phyloP scores from a whole-genome alignment of 2,797 vertebrate species.

The Acropternis orthonyx region DNA sequence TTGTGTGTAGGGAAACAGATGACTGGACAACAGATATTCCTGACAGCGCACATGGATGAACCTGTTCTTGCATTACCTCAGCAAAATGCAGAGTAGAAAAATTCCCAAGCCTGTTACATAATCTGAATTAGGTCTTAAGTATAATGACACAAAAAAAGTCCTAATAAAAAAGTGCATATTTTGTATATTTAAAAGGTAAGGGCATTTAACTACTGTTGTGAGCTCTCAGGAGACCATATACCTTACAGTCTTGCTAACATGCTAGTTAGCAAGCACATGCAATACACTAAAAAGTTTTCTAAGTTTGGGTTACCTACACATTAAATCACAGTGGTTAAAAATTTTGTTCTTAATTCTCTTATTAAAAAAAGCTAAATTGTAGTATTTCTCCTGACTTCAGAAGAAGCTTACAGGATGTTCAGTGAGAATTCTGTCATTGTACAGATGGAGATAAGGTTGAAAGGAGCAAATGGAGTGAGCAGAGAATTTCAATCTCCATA shows the following conservation, averaged over 20 bases:
- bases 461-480: background rate
- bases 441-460: background rate
- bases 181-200: background rate
- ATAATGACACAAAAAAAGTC: background rate
- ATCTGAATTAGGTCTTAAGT: background rate
- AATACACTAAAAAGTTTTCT: background rate
- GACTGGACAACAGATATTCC: background rate
- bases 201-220: background rate
- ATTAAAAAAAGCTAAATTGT: background rate
- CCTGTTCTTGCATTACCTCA: background rate
- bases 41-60: rapidly evolving
- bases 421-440: background rate
- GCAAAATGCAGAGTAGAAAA: background rate
- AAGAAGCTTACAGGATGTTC: background rate
- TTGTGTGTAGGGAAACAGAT: background rate
- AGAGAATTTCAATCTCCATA: background rate
- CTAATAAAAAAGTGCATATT: background rate
- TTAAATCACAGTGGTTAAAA: background rate
- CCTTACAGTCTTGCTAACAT: background rate
- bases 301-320: background rate
- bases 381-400: background rate
- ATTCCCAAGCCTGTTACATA: background rate
- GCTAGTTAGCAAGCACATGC: background rate
- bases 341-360: background rate
- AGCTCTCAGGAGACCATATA: background rate